These are phyloP conservation scores for Epinephelus moara DNA, from an alignment of 2,113 vertebrate species.

Conservation along the genomic window DNA sequence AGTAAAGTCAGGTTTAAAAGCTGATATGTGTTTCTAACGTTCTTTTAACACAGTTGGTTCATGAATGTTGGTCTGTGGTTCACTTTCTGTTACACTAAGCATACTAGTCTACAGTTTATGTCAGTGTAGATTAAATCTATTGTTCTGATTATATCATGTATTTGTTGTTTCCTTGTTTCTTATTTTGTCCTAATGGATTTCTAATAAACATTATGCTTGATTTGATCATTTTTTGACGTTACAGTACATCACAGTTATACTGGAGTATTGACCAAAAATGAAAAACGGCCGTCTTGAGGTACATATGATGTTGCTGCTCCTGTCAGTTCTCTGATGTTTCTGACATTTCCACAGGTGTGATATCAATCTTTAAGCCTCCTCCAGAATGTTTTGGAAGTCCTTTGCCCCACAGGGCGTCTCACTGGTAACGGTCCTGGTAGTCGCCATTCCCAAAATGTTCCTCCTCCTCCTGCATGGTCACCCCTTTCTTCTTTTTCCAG, in stretches of 20 bases:
- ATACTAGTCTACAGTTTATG: conserved; percentile 22
- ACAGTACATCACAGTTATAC: conserved; percentile 20
- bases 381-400: conserved; percentile 36
- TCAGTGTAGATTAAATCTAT: neutral
- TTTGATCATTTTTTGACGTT: neutral
- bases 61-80: conserved; percentile 20
- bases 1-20: neutral
- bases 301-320: conserved; percentile 45
- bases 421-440: conserved; percentile 87
- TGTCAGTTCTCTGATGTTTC: conserved; percentile 4
- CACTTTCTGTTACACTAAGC: neutral
- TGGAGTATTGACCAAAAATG: conserved; percentile 13
- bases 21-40: conserved; percentile 46
- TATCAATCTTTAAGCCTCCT: conserved; percentile 17
- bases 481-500: conserved; percentile 86
- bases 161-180: neutral
- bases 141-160: neutral
- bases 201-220: conserved; percentile 1
- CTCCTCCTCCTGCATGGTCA: conserved; percentile 84
- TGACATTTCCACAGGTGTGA: conserved; percentile 24
- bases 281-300: conserved; percentile 36
- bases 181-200: neutral
- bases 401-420: conserved; percentile 37
- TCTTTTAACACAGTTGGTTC: conserved; percentile 22
- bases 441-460: conserved; percentile 88